Conservation (phyloP, 2,888 invertebrate species). For the Drosophila paramelanica region DNA sequence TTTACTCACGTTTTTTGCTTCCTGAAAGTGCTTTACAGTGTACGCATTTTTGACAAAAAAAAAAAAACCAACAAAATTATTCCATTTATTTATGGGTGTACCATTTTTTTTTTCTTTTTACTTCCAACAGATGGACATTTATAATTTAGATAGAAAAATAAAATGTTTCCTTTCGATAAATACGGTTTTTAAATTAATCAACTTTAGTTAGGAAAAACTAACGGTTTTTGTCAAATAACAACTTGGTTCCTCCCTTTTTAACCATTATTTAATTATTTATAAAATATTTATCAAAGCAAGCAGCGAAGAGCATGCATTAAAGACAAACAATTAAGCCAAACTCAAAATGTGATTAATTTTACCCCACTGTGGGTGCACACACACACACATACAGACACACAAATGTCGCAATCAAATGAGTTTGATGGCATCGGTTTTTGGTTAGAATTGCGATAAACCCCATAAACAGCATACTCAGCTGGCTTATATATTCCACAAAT, state of each 20-base stretch:
- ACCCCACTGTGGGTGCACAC: conserved; percentile 8
- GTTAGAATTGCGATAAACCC: conserved; percentile 43
- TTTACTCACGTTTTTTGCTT: not conserved
- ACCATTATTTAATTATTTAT: too few species aligned
- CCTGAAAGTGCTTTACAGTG: conserved; percentile 4
- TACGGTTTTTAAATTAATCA: too few species aligned
- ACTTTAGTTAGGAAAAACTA: too few species aligned
- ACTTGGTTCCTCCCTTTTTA: too few species aligned
- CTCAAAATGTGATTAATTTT: conserved; percentile 19
- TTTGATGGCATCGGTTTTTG: conserved; percentile 40
- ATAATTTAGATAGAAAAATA: not conserved
- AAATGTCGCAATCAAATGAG: conserved; percentile 35
- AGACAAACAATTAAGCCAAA: not conserved
- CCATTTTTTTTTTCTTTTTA: too few species aligned
- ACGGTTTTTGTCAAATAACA: too few species aligned
- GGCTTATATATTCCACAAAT: conserved; percentile 28
- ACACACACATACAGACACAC: not conserved
- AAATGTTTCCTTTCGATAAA: not conserved
- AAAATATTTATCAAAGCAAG: not conserved
- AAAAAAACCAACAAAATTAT: not conserved
- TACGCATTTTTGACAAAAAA: not conserved
- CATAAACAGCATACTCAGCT: conserved; percentile 51
- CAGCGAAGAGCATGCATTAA: not conserved
- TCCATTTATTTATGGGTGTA: not conserved
- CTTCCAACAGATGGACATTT: not conserved